Percentiles rank a stretch among this genome's conserved stretches.
Conservation (phyloP, 2,888 invertebrate species). For the Dolichomitus sp. region DNA sequence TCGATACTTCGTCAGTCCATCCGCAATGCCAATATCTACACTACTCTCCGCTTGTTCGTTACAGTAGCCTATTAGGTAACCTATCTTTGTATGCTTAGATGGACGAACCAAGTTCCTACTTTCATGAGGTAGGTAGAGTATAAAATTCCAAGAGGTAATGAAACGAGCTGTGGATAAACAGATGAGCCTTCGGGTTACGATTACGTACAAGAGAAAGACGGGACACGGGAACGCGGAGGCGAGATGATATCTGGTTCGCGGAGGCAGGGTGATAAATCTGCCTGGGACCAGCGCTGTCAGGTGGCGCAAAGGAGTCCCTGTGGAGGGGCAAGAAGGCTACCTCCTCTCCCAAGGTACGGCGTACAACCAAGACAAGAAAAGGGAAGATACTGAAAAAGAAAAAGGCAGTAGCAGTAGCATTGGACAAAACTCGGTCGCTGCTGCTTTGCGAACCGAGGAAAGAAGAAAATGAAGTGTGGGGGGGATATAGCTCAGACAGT, state of each 20-base stretch:
- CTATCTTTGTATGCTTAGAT: too few species aligned
- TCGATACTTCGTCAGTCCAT: too few species aligned
- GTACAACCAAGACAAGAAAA: conserved; percentile 19
- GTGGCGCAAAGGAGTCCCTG: conserved; percentile 67
- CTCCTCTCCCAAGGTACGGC: neutral
- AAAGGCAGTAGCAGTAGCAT: conserved; percentile 29
- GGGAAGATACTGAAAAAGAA: conserved; percentile 34
- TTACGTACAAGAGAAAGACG: conserved; percentile 35
- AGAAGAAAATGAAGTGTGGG: neutral
- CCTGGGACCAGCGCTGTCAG: conserved; percentile 76
- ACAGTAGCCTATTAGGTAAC: too few species aligned
- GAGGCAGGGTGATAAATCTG: conserved; percentile 84
- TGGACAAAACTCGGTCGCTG: conserved; percentile 22
- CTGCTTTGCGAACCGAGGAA: conserved; percentile 1
- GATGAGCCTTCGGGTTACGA: conserved; percentile 77
- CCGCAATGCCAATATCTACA: too few species aligned
- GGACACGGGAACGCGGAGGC: conserved; percentile 69
- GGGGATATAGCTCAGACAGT: conserved; percentile 41
- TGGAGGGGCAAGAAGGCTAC: conserved; percentile 29
- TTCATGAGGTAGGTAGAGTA: neutral
- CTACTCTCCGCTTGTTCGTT: too few species aligned
- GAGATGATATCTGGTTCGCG: conserved; percentile 84
- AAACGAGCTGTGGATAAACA: conserved; percentile 73
- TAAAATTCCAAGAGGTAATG: neutral
- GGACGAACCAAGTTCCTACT: too few species aligned